These are phyloP conservation scores for Rhynchonycteris naso DNA, from an alignment of 2,797 vertebrate species.

Conservation along the genomic window DNA sequence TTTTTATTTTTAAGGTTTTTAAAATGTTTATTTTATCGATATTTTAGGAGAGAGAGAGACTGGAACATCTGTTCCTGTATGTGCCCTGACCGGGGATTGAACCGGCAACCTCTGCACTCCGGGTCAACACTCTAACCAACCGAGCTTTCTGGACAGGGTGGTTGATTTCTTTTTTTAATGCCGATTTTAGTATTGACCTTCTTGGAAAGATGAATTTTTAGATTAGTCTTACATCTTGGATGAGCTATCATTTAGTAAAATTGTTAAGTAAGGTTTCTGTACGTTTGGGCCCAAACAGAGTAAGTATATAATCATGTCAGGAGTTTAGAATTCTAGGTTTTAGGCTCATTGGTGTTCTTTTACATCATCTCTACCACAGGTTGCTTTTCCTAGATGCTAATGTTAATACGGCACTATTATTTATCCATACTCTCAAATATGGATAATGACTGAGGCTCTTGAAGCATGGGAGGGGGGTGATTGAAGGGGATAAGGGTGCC, in stretches of 20 bases:
- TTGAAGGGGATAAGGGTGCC: neutral
- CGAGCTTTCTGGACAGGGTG: no score
- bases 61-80: no score
- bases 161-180: no score
- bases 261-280: neutral
- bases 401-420: neutral
- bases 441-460: neutral
- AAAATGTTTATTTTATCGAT: no score
- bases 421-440: neutral
- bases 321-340: slow-evolving; percentile 24
- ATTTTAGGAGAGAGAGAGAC: no score
- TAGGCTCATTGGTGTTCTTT: neutral
- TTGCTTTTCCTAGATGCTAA: slow-evolving; percentile 21
- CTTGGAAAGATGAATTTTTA: slow-evolving; percentile 35
- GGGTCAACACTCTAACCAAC: no score
- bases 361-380: neutral
- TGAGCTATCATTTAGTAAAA: neutral
- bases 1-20: no score
- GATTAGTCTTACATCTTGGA: neutral
- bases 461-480: neutral
- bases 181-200: slow-evolving; percentile 20
- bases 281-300: neutral
- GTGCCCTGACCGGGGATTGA: no score
- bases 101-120: no score
- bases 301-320: neutral